A percentile compares a stretch with the other conserved stretches of the same genome.
phyloP scores from a whole-genome alignment of 2,888 invertebrate species.

The Philhelius pedissequus region DNA sequence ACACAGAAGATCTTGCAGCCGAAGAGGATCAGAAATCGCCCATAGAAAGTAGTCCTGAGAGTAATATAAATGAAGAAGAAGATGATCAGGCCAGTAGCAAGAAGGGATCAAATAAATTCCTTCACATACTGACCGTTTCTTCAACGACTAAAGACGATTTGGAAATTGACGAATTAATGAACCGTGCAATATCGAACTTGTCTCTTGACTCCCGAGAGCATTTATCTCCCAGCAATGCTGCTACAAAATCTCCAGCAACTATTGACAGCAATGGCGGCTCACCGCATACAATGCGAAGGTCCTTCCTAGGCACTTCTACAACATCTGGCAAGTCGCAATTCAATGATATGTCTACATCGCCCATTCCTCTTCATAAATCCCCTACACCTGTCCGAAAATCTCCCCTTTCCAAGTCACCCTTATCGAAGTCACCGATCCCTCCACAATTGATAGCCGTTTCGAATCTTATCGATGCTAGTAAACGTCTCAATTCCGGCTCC shows the following conservation, averaged over 20 bases:
- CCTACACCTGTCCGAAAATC: constrained; percentile 71
- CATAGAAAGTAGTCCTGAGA: constrained; percentile 73
- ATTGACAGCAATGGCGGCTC: constrained; percentile 50
- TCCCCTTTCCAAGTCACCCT: constrained; percentile 71
- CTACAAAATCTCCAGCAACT: constrained; percentile 67
- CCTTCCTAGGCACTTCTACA: constrained; percentile 42
- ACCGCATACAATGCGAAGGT: constrained; percentile 35
- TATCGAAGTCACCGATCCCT: constrained; percentile 78
- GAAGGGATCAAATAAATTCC: constrained; percentile 61
- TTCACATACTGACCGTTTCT: constrained; percentile 67
- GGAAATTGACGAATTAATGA: constrained; percentile 79
- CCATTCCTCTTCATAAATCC: constrained; percentile 77
- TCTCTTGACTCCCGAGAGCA: constrained; percentile 78
- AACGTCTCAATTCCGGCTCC: constrained; percentile 81
- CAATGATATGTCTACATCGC: constrained; percentile 78
- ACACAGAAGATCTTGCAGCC: constrained; percentile 79
- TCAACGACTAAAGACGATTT: constrained; percentile 77
- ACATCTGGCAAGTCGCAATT: constrained; percentile 74
- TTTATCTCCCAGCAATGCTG: constrained; percentile 73
- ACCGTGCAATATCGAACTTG: constrained; percentile 78
- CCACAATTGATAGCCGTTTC: constrained; percentile 79
- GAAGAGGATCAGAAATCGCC: constrained; percentile 75
- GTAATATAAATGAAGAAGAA: constrained; percentile 76
- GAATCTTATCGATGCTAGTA: constrained; percentile 77
- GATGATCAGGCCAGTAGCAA: constrained; percentile 70